A percentile compares a stretch with the other conserved stretches of the same genome.
These are phyloP conservation scores for Peromyscus leucopus DNA, from an alignment of 2,113 vertebrate genomes.

Conservation along the genomic window DNA sequence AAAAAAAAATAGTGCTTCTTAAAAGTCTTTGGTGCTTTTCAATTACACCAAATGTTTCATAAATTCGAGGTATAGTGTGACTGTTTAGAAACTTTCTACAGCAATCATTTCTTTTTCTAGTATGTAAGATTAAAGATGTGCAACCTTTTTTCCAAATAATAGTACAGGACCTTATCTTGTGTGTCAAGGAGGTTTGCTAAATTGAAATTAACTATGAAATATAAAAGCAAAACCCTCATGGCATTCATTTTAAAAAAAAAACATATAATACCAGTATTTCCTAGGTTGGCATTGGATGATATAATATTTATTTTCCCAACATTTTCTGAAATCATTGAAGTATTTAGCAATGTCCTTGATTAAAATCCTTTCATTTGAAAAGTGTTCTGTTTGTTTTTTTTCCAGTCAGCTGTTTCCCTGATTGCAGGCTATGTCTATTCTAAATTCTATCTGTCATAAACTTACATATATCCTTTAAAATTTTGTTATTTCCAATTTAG, in stretches of 20 bases:
- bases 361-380: constrained; percentile 35
- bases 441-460: neutral
- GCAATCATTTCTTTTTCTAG: constrained; percentile 86
- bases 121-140: constrained; percentile 82
- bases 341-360: neutral
- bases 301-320: constrained; percentile 24
- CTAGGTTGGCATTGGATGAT: neutral
- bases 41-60: constrained; percentile 83
- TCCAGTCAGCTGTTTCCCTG: neutral
- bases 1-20: constrained; percentile 78
- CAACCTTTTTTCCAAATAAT: constrained; percentile 83
- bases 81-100: constrained; percentile 84
- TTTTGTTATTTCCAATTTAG: neutral
- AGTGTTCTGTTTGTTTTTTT: neutral
- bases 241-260: neutral
- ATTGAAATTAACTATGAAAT: constrained; percentile 76
- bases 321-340: constrained; percentile 7
- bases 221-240: constrained; percentile 30
- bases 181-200: constrained; percentile 65
- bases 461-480: neutral
- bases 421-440: neutral
- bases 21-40: constrained; percentile 87
- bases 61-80: constrained; percentile 77
- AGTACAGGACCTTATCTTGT: constrained; percentile 70
- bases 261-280: constrained; percentile 17